A percentile compares a stretch with the other conserved stretches of the same genome.
Evolutionary conservation across 2,888 invertebrate species (phyloP).

Genomic region (Sympetrum striolatum): DNA sequence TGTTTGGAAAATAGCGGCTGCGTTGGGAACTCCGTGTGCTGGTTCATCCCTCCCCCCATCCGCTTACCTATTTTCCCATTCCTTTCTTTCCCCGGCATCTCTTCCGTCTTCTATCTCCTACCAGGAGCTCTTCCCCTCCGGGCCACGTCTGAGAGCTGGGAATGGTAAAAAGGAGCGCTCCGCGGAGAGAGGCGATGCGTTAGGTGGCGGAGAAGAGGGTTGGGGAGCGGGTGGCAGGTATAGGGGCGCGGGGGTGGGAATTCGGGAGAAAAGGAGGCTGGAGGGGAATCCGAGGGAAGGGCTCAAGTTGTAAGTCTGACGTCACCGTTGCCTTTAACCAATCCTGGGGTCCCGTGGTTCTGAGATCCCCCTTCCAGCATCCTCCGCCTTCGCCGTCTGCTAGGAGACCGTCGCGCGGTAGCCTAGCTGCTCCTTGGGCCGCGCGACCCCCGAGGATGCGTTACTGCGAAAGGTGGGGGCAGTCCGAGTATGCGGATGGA

Average conservation of each 20-base stretch:
- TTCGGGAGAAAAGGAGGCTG: background rate
- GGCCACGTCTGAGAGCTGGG: background rate
- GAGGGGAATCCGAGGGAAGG: constrained; percentile 29
- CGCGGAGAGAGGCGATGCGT: background rate
- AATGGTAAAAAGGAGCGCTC: background rate
- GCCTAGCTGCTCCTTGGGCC: background rate
- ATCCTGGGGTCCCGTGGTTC: constrained; percentile 22
- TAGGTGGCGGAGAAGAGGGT: background rate
- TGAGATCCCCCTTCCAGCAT: constrained; percentile 26
- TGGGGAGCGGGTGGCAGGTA: background rate
- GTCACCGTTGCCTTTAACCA: constrained; percentile 42
- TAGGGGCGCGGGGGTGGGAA: background rate
- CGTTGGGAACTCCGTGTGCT: background rate
- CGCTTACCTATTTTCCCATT: background rate
- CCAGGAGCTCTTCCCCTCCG: background rate
- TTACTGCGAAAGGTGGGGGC: background rate
- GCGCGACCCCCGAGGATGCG: background rate
- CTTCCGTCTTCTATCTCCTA: background rate
- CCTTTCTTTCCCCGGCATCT: background rate
- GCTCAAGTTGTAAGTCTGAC: constrained; percentile 44
- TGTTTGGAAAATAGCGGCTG: background rate
- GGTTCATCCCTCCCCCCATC: background rate
- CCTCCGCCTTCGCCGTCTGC: constrained; percentile 23
- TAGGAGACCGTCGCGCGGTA: background rate
- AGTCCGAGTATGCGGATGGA: background rate